phyloP scores from a whole-genome alignment of 1,140 invertebrate genomes.

The Drosophila lacteicornis region DNA sequence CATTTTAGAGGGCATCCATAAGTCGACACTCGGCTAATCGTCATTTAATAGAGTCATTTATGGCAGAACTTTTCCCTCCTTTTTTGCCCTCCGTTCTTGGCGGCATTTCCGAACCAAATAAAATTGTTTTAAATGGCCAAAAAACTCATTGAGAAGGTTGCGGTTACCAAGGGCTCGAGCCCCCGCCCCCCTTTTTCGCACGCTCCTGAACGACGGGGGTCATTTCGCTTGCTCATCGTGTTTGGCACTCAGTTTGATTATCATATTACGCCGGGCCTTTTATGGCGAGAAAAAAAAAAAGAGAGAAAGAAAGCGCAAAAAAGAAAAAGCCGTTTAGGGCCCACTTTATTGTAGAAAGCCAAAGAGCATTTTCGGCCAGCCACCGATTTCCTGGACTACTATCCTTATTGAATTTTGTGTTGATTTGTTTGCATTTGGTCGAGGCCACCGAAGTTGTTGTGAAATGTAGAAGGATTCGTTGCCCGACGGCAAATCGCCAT shows the following conservation, averaged over 20 bases:
- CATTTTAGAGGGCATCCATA: neutral
- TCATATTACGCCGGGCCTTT: conserved; percentile 74
- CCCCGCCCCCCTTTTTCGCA: neutral
- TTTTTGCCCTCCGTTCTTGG: neutral
- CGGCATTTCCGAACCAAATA: conserved; percentile 55
- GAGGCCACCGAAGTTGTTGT: conserved; percentile 23
- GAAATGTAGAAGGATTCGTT: conserved; percentile 15
- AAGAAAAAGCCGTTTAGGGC: conserved; percentile 38
- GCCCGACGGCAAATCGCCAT: conserved; percentile 24
- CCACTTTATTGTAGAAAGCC: conserved; percentile 34
- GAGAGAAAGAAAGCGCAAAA: neutral
- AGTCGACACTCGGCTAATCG: conserved; percentile 1
- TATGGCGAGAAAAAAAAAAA: conserved; percentile 28
- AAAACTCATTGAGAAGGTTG: conserved; percentile 27
- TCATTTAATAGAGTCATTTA: conserved; percentile 36
- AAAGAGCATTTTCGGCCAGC: conserved; percentile 30
- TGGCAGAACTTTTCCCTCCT: conserved; percentile 14
- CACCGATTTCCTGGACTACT: conserved; percentile 6
- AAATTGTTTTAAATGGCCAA: conserved; percentile 75
- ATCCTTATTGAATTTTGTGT: conserved; percentile 33
- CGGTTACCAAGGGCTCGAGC: conserved; percentile 24
- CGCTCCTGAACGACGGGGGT: conserved; percentile 34
- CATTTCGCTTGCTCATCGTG: conserved; percentile 50
- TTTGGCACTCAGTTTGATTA: conserved; percentile 73
- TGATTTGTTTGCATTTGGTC: conserved; percentile 41